phyloP scores from a whole-genome alignment of 2,797 vertebrate species.

The Astyanax mexicanus region DNA sequence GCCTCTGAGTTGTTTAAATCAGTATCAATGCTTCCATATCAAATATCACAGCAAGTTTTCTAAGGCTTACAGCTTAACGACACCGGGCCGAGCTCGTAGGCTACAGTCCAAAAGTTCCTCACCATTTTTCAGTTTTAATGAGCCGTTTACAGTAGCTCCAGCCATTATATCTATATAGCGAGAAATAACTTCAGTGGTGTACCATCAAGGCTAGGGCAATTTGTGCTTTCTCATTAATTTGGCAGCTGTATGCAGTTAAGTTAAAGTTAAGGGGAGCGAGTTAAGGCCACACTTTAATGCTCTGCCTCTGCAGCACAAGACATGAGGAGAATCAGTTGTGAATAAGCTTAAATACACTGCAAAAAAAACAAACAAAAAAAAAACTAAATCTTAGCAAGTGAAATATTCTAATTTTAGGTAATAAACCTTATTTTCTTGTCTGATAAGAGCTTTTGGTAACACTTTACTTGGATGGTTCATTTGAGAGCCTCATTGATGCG shows the following conservation, averaged over 20 bases:
- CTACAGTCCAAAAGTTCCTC: slow-evolving; percentile 15
- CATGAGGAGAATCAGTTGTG: not conserved
- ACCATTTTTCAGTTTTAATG: slow-evolving; percentile 37
- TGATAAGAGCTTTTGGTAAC: too few relatives aligned
- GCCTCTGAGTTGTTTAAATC: not conserved
- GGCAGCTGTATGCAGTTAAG: slow-evolving; percentile 35
- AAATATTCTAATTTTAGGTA: too few relatives aligned
- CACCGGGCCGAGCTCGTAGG: not conserved
- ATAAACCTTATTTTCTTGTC: too few relatives aligned
- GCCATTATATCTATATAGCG: slow-evolving; percentile 39
- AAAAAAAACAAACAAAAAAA: too few relatives aligned
- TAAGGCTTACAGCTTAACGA: not conserved
- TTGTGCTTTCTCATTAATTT: slow-evolving; percentile 50
- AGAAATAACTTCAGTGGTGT: slow-evolving; percentile 34
- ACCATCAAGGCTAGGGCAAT: slow-evolving; percentile 32
- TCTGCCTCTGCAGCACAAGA: not conserved
- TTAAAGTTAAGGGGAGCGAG: not conserved
- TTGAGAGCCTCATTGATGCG: too few relatives aligned
- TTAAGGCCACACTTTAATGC: not conserved
- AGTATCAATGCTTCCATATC: not conserved
- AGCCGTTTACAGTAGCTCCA: slow-evolving; percentile 36
- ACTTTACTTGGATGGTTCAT: too few relatives aligned
- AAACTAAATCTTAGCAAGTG: too few relatives aligned
- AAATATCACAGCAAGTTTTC: not conserved
- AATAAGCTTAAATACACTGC: too few relatives aligned